Conservation (phyloP, 2,797 vertebrate genomes). For the Phoeniculus purpureus region DNA sequence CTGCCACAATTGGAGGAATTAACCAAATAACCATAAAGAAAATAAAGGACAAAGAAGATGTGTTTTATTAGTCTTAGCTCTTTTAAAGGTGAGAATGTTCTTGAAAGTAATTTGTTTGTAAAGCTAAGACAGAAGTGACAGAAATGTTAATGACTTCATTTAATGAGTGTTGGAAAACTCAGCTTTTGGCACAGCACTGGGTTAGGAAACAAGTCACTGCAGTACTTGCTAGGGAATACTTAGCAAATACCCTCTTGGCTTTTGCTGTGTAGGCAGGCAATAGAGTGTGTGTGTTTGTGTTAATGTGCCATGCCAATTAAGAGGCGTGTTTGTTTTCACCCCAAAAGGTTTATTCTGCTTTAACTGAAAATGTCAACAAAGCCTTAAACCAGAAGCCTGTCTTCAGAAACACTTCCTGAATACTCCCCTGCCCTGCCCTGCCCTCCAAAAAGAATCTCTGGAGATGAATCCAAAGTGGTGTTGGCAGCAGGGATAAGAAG, state of each 20-base stretch:
- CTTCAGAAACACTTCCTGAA: neutral
- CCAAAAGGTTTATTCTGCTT: neutral
- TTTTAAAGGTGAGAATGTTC: neutral
- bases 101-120: neutral
- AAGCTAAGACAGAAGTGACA: neutral
- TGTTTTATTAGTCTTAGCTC: neutral
- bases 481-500: neutral
- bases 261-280: neutral
- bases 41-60: neutral
- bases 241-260: neutral
- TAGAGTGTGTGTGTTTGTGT: neutral
- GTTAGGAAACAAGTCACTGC: neutral
- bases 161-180: neutral
- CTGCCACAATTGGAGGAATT: neutral
- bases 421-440: neutral
- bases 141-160: neutral
- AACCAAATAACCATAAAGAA: neutral
- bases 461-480: neutral
- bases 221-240: neutral
- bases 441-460: neutral
- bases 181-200: neutral
- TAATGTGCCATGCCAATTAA: neutral
- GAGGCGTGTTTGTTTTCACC: neutral
- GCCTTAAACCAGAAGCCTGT: neutral
- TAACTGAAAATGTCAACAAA: conserved; percentile 7